Evolutionary conservation across 1,140 invertebrate genomes (phyloP), one percentile per base, ranked within the genome.

Genomic region (Meteorus sp.): DNA sequence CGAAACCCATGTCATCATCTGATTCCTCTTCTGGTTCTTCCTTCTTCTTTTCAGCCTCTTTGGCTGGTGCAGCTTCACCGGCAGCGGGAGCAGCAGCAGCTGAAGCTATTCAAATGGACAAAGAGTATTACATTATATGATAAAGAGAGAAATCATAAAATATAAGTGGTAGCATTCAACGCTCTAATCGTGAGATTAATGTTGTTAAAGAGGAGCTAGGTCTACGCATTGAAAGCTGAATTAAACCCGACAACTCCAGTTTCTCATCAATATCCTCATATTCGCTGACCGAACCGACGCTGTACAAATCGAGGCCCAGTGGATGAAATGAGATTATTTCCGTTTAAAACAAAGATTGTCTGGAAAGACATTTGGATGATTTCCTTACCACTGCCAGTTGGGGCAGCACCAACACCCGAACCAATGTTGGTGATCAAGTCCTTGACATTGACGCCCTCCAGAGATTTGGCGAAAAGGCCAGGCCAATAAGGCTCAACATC

Each of bases 401-500:
- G 86, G 37, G 89, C 91, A 70, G 88, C 84, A 64, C 94, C 95
- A 62, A 93, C 95, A 58, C 94, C 94, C 55, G 92, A 91, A 17
- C 95, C 93, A 68, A 99, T 90, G 75, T 95, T 98, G 51, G 92
- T 92, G 77, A 99, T 95, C 65, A 99, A 81, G 44, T 95, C 91
- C 77, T 94, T 95, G 23, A 99, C 87, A 73, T 98, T 95, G 54
- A 98, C 81, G 57, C 93, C 93, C 81, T 99, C 95, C 51, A 99
- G 82, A 39, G 96, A 94, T 79, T 98, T 98, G 60, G 96, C 94
- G 80, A 99, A 99, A 23, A 99, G 84, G 74, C 93, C 93, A 55
- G 97, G 95, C 98, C 98, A 99, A 82, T 98, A 99, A 17, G 97
- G 96, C 76, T 99, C 98, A 20, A 99, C 90, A 44, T 94, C 91